phyloP scores from a whole-genome alignment of 2,888 invertebrate genomes.

The Candidula unifasciata region DNA sequence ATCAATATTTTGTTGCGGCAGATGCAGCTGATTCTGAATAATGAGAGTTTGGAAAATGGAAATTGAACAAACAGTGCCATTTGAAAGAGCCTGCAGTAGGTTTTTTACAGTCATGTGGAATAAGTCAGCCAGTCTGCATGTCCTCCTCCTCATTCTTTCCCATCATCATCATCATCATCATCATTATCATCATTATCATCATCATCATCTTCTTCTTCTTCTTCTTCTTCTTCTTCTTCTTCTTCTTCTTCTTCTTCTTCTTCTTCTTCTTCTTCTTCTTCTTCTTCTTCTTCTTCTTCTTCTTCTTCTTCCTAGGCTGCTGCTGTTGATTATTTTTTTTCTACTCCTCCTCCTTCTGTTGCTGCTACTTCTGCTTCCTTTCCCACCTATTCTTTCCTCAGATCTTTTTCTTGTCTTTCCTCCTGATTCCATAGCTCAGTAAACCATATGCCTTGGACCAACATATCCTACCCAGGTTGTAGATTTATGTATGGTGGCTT shows the following conservation, averaged over 20 bases:
- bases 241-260: constrained; percentile 8
- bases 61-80: too few species aligned
- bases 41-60: too few species aligned
- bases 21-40: too few species aligned
- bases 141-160: neutral
- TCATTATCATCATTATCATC: neutral
- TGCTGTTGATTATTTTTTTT: neutral
- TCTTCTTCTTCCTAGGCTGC: neutral
- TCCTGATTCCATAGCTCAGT: neutral
- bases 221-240: constrained; percentile 8
- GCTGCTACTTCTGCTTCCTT: neutral
- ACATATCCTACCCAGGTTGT: too few species aligned
- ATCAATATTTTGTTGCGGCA: too few species aligned
- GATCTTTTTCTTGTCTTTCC: neutral
- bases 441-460: too few species aligned
- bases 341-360: neutral
- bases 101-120: too few species aligned
- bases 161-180: neutral
- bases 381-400: neutral
- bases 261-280: constrained; percentile 4
- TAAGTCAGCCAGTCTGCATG: too few species aligned
- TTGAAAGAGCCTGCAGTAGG: too few species aligned
- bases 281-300: constrained; percentile 5
- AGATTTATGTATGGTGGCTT: too few species aligned
- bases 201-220: neutral